Conservation (phyloP, 1,140 invertebrate genomes). For the Aphelinus atriplicis region DNA sequence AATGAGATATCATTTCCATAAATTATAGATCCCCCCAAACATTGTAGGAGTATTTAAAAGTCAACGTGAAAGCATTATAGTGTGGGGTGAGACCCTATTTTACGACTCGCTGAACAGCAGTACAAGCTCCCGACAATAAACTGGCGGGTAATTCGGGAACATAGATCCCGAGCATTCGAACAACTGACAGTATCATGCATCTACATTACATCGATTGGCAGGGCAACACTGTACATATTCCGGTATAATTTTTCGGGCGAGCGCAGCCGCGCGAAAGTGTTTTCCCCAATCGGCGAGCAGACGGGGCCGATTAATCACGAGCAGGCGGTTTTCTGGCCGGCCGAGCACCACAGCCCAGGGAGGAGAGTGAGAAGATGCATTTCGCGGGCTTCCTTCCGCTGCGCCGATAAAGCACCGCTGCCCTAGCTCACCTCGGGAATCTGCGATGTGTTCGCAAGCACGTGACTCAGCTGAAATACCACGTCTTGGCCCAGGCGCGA, state of each 20-base stretch:
- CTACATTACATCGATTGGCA: no score
- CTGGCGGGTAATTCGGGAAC: neutral
- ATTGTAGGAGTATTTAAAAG: no score
- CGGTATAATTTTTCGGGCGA: neutral
- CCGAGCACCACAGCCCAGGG: slow-evolving; percentile 5
- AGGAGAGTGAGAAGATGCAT: slow-evolving; percentile 35
- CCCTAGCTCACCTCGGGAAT: slow-evolving; percentile 1
- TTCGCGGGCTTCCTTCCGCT: slow-evolving; percentile 14
- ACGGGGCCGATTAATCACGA: slow-evolving; percentile 50
- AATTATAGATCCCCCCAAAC: no score
- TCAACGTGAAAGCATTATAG: no score
- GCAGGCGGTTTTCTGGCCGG: slow-evolving; percentile 31
- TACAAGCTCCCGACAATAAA: neutral
- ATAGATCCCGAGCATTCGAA: neutral
- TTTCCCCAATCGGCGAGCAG: slow-evolving; percentile 1
- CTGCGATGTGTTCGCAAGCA: slow-evolving; percentile 11
- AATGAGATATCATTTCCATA: no score
- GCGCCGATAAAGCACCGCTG: slow-evolving; percentile 26
- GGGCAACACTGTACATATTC: neutral
- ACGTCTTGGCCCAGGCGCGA: neutral
- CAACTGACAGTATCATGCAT: neutral
- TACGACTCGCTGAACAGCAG: neutral
- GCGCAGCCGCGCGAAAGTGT: neutral
- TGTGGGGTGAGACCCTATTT: no score
- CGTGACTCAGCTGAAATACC: slow-evolving; percentile 20